Evolutionary conservation across 2,113 vertebrate genomes (phyloP).

Genomic region (Phyllostomus hastatus): DNA sequence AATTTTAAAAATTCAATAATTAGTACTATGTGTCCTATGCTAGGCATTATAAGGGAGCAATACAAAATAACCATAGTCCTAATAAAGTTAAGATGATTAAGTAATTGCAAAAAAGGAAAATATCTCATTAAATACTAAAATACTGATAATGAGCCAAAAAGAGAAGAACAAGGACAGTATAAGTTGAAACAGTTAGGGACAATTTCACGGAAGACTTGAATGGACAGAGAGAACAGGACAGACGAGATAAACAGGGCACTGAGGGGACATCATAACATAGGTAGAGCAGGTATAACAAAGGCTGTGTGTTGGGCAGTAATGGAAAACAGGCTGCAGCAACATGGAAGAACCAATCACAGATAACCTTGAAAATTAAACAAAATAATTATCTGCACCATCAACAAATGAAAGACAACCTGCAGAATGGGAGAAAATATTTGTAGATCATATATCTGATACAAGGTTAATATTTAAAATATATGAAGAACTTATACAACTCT

Average conservation of each 20-base stretch:
- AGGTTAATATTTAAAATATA: no score
- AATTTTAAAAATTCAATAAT: slow-evolving; percentile 26
- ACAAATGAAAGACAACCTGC: background rate
- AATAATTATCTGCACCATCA: background rate
- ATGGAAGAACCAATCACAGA: background rate
- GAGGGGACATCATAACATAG: background rate
- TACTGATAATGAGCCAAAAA: slow-evolving; percentile 15
- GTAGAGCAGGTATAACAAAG: background rate
- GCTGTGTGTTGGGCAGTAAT: background rate
- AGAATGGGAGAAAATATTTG: background rate
- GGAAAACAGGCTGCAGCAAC: background rate
- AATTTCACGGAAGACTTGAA: slow-evolving; percentile 6
- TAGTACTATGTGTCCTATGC: background rate
- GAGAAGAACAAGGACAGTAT: background rate
- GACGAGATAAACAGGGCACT: background rate
- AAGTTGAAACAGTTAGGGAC: background rate
- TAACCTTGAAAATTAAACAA: slow-evolving; percentile 14
- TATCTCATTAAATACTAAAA: slow-evolving; percentile 34
- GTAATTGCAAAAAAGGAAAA: slow-evolving; percentile 1
- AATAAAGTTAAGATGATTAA: slow-evolving; percentile 27
- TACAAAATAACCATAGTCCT: background rate
- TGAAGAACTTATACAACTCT: no score
- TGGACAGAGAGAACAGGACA: background rate
- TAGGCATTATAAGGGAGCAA: background rate
- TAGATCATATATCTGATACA: no score